Evolutionary conservation across 2,888 invertebrate species (phyloP).

Genomic region (Panopea generosa): DNA sequence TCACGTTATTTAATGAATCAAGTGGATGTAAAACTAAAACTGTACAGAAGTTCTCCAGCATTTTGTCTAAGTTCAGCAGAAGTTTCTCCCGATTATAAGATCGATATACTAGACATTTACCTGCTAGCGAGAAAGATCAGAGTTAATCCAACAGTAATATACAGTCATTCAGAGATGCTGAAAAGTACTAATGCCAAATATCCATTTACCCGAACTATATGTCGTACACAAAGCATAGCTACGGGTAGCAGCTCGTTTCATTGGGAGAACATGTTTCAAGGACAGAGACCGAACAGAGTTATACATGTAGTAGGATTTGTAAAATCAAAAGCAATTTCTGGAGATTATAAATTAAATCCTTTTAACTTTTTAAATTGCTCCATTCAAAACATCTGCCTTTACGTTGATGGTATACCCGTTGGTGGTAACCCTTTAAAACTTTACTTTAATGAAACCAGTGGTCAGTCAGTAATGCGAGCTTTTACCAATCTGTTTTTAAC

Average conservation of each 20-base stretch:
- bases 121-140: constrained; percentile 3
- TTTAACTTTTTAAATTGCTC: constrained; percentile 1
- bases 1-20: constrained; percentile 51
- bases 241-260: neutral
- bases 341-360: constrained; percentile 5
- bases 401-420: constrained; percentile 6
- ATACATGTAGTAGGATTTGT: constrained; percentile 1
- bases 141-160: neutral
- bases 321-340: constrained; percentile 4
- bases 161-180: neutral
- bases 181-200: constrained; percentile 4
- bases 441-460: constrained; percentile 12
- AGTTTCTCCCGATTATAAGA: neutral
- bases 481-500: constrained; percentile 24
- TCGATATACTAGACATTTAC: neutral
- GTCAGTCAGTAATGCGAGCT: constrained; percentile 9
- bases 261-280: constrained; percentile 29
- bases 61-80: neutral
- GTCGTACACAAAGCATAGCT: constrained; percentile 1
- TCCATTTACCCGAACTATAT: neutral
- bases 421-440: constrained; percentile 22
- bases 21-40: constrained; percentile 19
- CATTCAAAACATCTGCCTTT: constrained; percentile 5
- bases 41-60: constrained; percentile 6
- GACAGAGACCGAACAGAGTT: neutral